Base-by-base conservation (phyloP, 2,888 invertebrate genomes). In the Pristionchus mayeri region DNA sequence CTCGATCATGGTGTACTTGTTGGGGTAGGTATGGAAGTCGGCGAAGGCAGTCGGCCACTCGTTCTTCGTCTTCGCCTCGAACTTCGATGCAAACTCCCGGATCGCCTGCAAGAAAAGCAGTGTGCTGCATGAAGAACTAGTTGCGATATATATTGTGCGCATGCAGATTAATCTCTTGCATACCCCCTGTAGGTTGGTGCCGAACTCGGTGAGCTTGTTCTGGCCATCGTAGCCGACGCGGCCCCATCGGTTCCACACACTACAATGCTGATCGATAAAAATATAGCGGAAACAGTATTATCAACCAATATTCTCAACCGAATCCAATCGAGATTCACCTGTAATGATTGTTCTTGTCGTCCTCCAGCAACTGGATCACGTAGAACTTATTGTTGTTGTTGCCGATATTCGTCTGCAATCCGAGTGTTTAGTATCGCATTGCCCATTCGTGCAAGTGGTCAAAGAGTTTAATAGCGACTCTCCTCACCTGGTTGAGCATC, bases 301-400 rank as follows among this genome's bases (percentile, higher is more conserved):
- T n/a, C n/a, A n/a, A n/a, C n/a, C n/a, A n/a, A n/a, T n/a, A n/a
- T n/a, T n/a, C n/a, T n/a, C n/a, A n/a, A n/a, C n/a, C 37, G 40
- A 16, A 34, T 76, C 34, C 83, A 57, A n/a, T n/a, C n/a, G n/a
- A n/a, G n/a, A n/a, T n/a, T 27, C 75, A 89, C 84, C 92, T 90
- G 90, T 93, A 94, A 0, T 87, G 50, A 50, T 92, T 92, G 54
- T 87, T 88, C 24, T 85, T 88, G 86, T 94, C 92, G 40, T 93
- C 93, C 87, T 94, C 92, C 52, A 94, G 88, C 82, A 94, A 89
- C 89, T 94, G 94, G 75, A 94, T 93, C 52, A 94, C 85, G 91
- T 94, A 94, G 89, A 93, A 94, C 90, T 94, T 94, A 93, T 94
- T 94, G 93, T 94, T 94, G 93, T 94, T 94, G 89, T 93, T 93